These are phyloP conservation scores for Andrena bicolor DNA, from an alignment of 2,888 invertebrate species.

Conservation along the genomic window DNA sequence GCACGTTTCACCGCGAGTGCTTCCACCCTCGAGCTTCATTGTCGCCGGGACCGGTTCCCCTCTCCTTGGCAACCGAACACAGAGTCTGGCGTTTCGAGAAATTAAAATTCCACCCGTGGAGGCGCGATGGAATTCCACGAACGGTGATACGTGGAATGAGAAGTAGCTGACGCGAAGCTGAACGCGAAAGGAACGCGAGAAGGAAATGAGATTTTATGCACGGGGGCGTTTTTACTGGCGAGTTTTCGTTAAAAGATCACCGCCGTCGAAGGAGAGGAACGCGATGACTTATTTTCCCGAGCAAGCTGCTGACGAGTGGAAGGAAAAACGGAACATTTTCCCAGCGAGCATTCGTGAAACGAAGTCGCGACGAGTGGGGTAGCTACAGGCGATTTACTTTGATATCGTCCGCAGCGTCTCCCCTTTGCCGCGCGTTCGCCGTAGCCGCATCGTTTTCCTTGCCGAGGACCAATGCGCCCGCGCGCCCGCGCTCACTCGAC, in stretches of 20 bases:
- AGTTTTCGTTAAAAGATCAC: neutral
- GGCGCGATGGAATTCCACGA: too few relatives aligned
- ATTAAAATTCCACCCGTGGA: too few relatives aligned
- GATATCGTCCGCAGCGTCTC: conserved; percentile 29
- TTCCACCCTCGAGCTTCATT: neutral
- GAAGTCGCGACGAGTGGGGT: conserved; percentile 8
- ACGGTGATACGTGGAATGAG: too few relatives aligned
- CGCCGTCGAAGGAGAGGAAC: neutral
- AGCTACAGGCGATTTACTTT: conserved; percentile 46
- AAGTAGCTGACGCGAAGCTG: too few relatives aligned
- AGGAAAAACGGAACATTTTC: neutral
- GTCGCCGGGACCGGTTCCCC: neutral
- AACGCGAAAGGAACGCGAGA: too few relatives aligned
- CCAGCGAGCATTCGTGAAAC: neutral
- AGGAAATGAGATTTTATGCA: neutral
- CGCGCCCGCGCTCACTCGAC: neutral
- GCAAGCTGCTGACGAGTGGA: neutral
- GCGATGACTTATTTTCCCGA: neutral
- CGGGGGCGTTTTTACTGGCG: neutral
- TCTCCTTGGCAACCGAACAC: neutral
- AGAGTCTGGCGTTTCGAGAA: too few relatives aligned
- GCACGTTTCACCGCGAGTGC: neutral
- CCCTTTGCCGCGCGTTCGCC: neutral
- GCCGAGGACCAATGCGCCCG: neutral
- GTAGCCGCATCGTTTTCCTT: conserved; percentile 7